phyloP scores from a whole-genome alignment of 2,113 vertebrate species.

The Steatornis caripensis region DNA sequence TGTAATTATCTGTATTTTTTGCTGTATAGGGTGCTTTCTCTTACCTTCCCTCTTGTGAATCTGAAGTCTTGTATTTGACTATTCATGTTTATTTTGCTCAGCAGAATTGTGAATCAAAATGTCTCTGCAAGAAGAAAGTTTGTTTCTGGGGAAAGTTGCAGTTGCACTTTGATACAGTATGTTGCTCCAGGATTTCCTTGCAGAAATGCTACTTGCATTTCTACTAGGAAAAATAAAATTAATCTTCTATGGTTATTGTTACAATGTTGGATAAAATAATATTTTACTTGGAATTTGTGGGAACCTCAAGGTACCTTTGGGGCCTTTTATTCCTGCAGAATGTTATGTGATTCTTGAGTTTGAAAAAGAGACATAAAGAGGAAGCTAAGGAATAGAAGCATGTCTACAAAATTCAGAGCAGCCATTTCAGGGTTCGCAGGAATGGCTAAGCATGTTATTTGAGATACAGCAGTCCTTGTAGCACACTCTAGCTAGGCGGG shows the following conservation, averaged over 20 bases:
- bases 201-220: not conserved
- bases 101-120: not conserved
- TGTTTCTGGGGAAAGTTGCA: not conserved
- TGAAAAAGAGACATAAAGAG: not conserved
- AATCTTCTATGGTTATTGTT: not conserved
- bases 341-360: not conserved
- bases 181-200: not conserved
- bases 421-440: not conserved
- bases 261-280: not conserved
- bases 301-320: not conserved
- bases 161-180: not conserved
- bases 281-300: not conserved
- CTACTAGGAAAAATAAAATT: not conserved
- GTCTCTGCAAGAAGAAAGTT: not conserved
- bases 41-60: not conserved
- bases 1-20: not conserved
- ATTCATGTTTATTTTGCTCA: not conserved
- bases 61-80: not conserved
- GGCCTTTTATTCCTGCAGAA: not conserved
- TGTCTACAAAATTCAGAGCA: not conserved
- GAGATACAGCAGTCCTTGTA: not conserved
- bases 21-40: not conserved
- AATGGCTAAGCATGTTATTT: not conserved
- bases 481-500: not conserved
- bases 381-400: not conserved